Conservation (phyloP, 2,888 invertebrate species). For the Caenorhabditis panamensis region DNA sequence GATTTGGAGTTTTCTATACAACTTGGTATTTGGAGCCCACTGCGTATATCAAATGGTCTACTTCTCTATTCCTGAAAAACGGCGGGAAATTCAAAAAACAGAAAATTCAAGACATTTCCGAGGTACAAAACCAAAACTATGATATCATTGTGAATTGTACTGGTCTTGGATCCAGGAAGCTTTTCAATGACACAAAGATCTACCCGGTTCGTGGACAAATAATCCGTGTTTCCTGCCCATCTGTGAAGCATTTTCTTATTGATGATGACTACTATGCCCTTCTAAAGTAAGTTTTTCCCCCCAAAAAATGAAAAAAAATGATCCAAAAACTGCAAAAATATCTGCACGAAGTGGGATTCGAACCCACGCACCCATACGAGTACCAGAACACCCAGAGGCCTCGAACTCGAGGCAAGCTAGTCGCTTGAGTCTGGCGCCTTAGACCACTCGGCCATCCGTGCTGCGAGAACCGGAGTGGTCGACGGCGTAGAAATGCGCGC, state of each 20-base stretch:
- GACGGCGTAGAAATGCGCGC: background rate
- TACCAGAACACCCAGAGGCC: constrained; percentile 70
- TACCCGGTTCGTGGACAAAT: constrained; percentile 84
- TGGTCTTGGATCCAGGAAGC: constrained; percentile 86
- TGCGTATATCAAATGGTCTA: constrained; percentile 58
- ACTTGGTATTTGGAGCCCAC: constrained; percentile 69
- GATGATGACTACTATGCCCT: constrained; percentile 87
- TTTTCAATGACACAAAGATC: constrained; percentile 85
- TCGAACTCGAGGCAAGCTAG: constrained; percentile 62
- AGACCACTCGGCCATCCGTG: constrained; percentile 82
- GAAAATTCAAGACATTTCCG: constrained; percentile 41
- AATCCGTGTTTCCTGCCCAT: constrained; percentile 82
- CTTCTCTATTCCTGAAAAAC: constrained; percentile 54
- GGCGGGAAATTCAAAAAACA: constrained; percentile 54
- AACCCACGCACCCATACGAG: constrained; percentile 75
- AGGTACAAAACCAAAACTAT: constrained; percentile 34
- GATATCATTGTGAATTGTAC: constrained; percentile 88
- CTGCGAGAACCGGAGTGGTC: constrained; percentile 6
- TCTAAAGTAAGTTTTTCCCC: constrained; percentile 86
- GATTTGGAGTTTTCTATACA: constrained; percentile 67
- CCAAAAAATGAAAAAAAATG: constrained; percentile 18
- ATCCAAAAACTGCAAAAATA: no score
- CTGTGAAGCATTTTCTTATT: constrained; percentile 84
- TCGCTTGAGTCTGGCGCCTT: constrained; percentile 82
- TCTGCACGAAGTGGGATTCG: constrained; percentile 73